Conservation (phyloP, 2,797 vertebrate genomes). For the Clarias platycephalus region DNA sequence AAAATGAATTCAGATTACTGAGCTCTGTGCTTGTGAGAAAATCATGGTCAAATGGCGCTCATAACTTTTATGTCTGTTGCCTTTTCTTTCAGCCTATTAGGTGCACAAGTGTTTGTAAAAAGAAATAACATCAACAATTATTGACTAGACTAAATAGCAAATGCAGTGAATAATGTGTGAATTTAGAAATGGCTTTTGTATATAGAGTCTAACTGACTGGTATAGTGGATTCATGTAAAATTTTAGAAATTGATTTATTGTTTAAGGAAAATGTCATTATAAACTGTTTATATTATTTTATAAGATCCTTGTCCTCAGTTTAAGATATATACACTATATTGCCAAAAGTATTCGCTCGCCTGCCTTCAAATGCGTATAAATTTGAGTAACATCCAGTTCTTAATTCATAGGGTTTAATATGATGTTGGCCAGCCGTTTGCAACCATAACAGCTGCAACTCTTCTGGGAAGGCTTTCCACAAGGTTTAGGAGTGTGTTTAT, state of each 20-base stretch:
- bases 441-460: no score
- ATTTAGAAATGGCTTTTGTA: slow-evolving; percentile 5
- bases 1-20: slow-evolving; percentile 27
- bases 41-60: neutral
- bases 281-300: neutral
- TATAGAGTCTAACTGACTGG: neutral
- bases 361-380: no score
- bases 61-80: neutral
- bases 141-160: slow-evolving; percentile 13
- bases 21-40: slow-evolving; percentile 1
- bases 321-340: neutral
- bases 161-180: neutral
- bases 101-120: neutral
- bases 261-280: neutral
- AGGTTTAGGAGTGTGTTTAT: no score
- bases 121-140: neutral
- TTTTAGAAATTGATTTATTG: neutral
- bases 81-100: neutral
- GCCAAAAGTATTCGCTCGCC: neutral
- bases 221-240: slow-evolving; percentile 2
- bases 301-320: neutral
- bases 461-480: no score
- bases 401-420: no score
- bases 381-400: no score
- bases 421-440: no score